Evolutionary conservation across 1,140 invertebrate species (phyloP).

Genomic region (Belonocnema kinseyi): DNA sequence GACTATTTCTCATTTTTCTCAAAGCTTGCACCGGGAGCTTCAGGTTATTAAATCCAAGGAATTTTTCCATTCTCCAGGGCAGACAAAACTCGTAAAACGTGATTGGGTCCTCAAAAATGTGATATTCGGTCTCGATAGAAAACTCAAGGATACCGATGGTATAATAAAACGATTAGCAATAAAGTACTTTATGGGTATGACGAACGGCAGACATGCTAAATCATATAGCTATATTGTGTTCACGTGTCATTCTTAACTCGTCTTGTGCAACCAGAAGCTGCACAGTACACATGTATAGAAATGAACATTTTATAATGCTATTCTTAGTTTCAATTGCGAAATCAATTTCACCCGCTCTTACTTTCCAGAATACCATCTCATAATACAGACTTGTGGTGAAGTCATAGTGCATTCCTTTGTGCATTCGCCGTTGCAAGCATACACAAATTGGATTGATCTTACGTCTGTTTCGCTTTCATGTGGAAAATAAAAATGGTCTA

Average conservation of each 20-base stretch:
- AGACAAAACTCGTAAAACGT: neutral
- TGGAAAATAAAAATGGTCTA: no score
- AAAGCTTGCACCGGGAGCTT: no score
- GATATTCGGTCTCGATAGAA: neutral
- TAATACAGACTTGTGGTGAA: neutral
- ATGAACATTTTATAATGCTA: conserved; percentile 26
- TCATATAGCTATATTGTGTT: neutral
- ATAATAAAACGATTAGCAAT: conserved; percentile 19
- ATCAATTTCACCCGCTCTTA: conserved; percentile 16
- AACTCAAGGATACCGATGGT: conserved; percentile 1
- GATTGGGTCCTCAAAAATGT: conserved; percentile 11
- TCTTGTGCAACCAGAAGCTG: neutral
- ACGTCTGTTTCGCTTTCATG: no score
- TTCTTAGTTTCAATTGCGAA: conserved; percentile 18
- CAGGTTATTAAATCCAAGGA: neutral
- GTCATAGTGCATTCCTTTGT: neutral
- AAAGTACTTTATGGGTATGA: conserved; percentile 7
- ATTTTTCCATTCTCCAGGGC: neutral
- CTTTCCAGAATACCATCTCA: neutral
- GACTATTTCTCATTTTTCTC: neutral
- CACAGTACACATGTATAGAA: conserved; percentile 2
- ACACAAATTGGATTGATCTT: neutral
- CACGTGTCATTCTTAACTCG: neutral
- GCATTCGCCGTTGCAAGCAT: neutral
- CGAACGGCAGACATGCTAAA: neutral